Evolutionary conservation across 2,797 vertebrate genomes (phyloP).

Genomic region (Rhadinocentrus ornatus): DNA sequence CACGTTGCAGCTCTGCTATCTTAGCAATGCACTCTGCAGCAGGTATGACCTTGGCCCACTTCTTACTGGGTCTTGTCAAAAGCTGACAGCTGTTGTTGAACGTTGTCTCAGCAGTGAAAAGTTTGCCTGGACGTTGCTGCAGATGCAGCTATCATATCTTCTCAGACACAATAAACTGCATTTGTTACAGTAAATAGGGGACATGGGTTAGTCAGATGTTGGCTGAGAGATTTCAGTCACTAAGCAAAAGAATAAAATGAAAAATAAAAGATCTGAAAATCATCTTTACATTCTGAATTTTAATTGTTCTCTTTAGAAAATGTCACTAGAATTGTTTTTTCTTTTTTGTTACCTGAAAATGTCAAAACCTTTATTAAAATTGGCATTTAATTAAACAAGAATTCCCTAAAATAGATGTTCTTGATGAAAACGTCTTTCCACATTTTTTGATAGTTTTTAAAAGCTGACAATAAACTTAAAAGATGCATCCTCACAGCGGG

Average conservation of each 20-base stretch:
- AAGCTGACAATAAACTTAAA: not conserved
- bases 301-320: not conserved
- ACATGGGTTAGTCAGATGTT: not conserved
- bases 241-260: not conserved
- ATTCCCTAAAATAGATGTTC: no score
- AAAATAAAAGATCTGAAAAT: not conserved
- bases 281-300: not conserved
- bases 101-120: constrained; percentile 26
- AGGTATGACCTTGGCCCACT: constrained; percentile 56
- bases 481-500: not conserved
- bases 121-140: constrained; percentile 31
- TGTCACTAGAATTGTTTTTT: no score
- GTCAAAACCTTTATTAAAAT: no score
- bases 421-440: not conserved
- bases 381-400: no score
- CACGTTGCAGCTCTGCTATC: constrained; percentile 21
- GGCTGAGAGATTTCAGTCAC: not conserved
- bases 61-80: constrained; percentile 42
- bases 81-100: constrained; percentile 40
- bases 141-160: not conserved
- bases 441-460: not conserved
- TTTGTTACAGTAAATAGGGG: not conserved
- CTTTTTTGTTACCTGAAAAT: no score
- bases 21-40: constrained; percentile 32
- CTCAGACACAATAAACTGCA: not conserved